Evolutionary conservation across 1,140 invertebrate genomes (phyloP), one percentile per base, ranked within the genome.

Genomic region (Brachionus plicatilis): DNA sequence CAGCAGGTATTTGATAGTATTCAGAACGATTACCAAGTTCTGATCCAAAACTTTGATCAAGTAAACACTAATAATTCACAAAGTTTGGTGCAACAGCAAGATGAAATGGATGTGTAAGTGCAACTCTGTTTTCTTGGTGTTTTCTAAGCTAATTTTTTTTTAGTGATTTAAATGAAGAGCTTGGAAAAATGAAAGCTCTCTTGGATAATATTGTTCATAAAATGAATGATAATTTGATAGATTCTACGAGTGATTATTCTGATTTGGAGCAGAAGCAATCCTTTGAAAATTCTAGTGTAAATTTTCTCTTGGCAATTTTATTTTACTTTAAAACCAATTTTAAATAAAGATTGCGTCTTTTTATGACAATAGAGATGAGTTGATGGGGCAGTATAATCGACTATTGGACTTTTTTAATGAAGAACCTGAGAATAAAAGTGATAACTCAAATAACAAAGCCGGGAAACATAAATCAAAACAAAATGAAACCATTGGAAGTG

Each of bases 81-180:
- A 9, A 37, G 20, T 47, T 24, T 76, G 11, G 17, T 27, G 0
- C 72, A 47, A 24, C 43, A 76, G n/a, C 43, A 76, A 33, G 3
- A 70, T 24, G 82, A 83, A 43, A 37, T 83, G 43, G 82, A 83
- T 29, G 68, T 68, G 82, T 83, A 47, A 83, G 17, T 33, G 3
- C 1, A 45, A 9, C 4, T 27, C 17, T 68, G 14, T 68, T 29
- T 29, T 7, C 3, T 37, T 83, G 20, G 11, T n/a, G 41, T 66
- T 66, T 43, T 37, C 27, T 5, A 37, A 68, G 41, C 0, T 29
- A 83, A 11, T 83, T 14, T 83, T 50, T 45, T 47, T 45, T 24
- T 24, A 83, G 82, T 20, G 82, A 83, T 83, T 70, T 83, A 27
- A 83, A 83, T 45, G 45, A 68, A 47, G 82, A 72, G 50, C 43